Evolutionary conservation across 2,113 vertebrate genomes (phyloP).

Genomic region (Macroglossus sobrinus): DNA sequence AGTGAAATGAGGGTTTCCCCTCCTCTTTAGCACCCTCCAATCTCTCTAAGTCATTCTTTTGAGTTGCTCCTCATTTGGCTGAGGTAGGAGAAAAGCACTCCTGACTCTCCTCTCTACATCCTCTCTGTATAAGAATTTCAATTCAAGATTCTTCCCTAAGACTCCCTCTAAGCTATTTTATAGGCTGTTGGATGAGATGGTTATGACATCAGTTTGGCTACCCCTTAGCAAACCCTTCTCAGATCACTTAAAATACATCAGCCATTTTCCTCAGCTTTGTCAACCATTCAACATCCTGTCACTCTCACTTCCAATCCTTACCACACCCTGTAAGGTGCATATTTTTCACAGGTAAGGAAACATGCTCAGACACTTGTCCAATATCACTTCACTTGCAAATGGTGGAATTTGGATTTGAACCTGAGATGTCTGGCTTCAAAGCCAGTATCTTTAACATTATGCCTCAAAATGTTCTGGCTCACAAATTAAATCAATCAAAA

Average conservation of each 20-base stretch:
- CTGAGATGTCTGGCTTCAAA: background rate
- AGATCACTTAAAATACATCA: background rate
- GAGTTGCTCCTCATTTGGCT: background rate
- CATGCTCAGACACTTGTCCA: background rate
- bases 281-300: background rate
- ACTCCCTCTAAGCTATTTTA: background rate
- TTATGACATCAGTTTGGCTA: background rate
- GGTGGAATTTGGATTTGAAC: background rate
- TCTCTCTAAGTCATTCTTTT: background rate
- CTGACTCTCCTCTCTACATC: background rate
- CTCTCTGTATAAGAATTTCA: background rate
- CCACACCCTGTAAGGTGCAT: background rate
- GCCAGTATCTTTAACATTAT: background rate
- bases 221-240: background rate
- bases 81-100: background rate
- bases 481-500: constrained; percentile 42
- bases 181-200: background rate
- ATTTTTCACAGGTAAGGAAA: background rate
- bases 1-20: background rate
- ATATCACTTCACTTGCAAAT: background rate
- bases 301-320: background rate
- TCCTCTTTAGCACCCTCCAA: background rate
- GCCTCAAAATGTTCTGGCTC: background rate
- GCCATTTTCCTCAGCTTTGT: background rate
- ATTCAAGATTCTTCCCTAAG: background rate